Percentiles rank a stretch among this genome's conserved stretches.
Conservation (phyloP, 2,888 invertebrate species). For the Creontiades dilutus region DNA sequence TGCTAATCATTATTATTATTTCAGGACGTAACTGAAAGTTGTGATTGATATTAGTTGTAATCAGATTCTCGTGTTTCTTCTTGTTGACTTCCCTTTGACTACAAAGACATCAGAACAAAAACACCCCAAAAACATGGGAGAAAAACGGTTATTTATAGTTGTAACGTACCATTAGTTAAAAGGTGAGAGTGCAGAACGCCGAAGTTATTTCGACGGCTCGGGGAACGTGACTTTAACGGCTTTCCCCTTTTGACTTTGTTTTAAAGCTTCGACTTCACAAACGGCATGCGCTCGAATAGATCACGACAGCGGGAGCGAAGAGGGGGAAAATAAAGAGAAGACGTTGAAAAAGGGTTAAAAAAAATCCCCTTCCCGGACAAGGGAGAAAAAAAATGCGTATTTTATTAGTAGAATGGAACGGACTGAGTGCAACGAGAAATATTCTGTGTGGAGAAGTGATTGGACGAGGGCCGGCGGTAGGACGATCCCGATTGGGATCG, state of each 20-base stretch:
- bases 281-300: slow-evolving; percentile 12
- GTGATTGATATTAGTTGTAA: too few species aligned
- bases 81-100: too few species aligned
- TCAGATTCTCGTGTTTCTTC: too few species aligned
- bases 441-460: neutral
- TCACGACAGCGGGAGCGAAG: neutral
- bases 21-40: too few species aligned
- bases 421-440: neutral
- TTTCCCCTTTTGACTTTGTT: slow-evolving; percentile 23
- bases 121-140: neutral
- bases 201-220: neutral
- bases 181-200: neutral
- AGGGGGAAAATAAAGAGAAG: neutral
- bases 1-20: too few species aligned
- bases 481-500: neutral
- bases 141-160: neutral
- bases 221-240: slow-evolving; percentile 1
- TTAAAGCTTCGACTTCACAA: slow-evolving; percentile 30
- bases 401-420: neutral
- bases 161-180: slow-evolving; percentile 20
- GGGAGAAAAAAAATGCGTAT: neutral
- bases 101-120: too few species aligned
- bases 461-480: neutral
- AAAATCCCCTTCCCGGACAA: neutral
- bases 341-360: neutral